Percentiles rank a stretch among this genome's conserved stretches.
phyloP scores from a whole-genome alignment of 1,140 invertebrate genomes.

The Drepana arcuata region DNA sequence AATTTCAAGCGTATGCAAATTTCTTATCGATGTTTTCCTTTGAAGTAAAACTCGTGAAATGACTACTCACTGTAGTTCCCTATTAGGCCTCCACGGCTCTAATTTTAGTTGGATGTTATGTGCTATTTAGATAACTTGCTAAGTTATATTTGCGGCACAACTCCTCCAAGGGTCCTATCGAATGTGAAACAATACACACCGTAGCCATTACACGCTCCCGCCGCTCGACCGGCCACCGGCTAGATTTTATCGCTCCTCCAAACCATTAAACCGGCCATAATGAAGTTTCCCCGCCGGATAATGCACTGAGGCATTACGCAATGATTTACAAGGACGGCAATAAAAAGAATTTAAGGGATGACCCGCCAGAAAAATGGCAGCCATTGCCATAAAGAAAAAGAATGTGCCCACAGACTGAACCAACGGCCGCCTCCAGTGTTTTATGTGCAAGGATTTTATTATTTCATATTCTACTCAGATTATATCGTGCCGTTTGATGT shows the following conservation, averaged over 20 bases:
- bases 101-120: not conserved
- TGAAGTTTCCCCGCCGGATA: conserved; percentile 65
- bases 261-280: conserved; percentile 69
- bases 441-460: too few relatives aligned
- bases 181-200: conserved; percentile 11
- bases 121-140: not conserved
- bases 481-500: too few relatives aligned
- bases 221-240: conserved; percentile 30
- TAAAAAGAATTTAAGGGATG: conserved; percentile 71
- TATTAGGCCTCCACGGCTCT: not conserved
- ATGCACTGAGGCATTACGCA: conserved; percentile 63
- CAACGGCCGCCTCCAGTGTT: too few relatives aligned
- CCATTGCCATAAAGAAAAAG: conserved; percentile 50
- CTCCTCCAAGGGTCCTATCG: conserved; percentile 4
- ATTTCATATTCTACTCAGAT: too few relatives aligned
- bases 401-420: conserved; percentile 29
- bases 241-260: conserved; percentile 66
- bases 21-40: not conserved
- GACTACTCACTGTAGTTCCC: not conserved
- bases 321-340: conserved; percentile 68
- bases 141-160: not conserved
- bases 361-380: conserved; percentile 49
- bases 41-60: not conserved
- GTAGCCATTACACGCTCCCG: conserved; percentile 16
- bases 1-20: too few relatives aligned